Base-by-base conservation (phyloP, 2,797 vertebrate species). In the Cyprinella venusta region DNA sequence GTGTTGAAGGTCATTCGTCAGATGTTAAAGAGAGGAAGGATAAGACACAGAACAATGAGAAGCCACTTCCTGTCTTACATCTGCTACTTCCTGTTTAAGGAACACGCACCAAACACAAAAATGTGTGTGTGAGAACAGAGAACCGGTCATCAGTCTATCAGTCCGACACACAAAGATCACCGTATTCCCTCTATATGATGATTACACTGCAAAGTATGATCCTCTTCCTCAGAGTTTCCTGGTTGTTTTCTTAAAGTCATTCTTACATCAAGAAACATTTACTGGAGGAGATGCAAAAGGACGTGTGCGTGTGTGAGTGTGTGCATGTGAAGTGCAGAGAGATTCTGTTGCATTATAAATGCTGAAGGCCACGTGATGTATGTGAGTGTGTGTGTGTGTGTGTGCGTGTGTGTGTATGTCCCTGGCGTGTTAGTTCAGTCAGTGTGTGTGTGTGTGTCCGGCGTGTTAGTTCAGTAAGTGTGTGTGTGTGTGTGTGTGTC, bases 1-100 rank as follows among this genome's bases (percentile, higher is more conserved):
- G 8, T 21, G 48, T 19, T 54, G 10, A 67, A 79, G 63, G 76
- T 79, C 63, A 52, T 76, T 0, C 18, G 15, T 33, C 52, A 68
- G 78, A 70, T 1, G 5, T n/a, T 50, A 26, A 5, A 79, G 30
- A 71, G 65, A 61, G 82, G 82, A 83, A 83, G 75, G 76, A 71
- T 54, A 69, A 77, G 54, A 64, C 61, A 68, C 19, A 5, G 63
- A 84, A 87, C 82, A 87, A 87, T 87, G 63, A 81, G 70, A 69
- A 79, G 76, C 52, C 75, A 85, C 80, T 80, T 87, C 86, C 86
- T 83, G 48, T 61, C 59, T 64, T 71, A 65, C 76, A 72, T 87
- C 82, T 68, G 71, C 80, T 19, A 80, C 88, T 92, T 87, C 86
- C 86, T 74, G 50, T 40, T 83, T 59, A 52, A 67, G 33, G 19